Evolutionary conservation across 2,113 vertebrate species (phyloP), one percentile per base, ranked within the genome.

Genomic region (Podilymbus podiceps): DNA sequence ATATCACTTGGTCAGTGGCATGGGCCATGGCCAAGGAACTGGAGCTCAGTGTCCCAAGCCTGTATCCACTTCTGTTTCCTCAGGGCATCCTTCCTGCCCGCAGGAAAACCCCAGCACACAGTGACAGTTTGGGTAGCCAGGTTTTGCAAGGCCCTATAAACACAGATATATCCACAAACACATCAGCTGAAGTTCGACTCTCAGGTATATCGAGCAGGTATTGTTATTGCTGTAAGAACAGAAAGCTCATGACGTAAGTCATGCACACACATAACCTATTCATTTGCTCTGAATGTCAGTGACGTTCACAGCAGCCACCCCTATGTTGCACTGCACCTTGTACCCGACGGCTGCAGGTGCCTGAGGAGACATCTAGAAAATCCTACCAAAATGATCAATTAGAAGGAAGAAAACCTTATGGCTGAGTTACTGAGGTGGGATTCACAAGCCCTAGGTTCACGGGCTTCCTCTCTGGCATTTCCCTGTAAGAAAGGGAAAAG

Each of bases 171-270:
- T 0, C 23, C 75, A 8, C 52, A 44, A n/a, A 13, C 46, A 5
- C 33, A 8, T 1, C 40, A 21, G 2, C 42, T 23, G 9, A 6
- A 42, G 35, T 4, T 59, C 63, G 83, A 75, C 83, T 52, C 13
- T 5, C 52, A 21, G 52, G 2, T 19, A 15, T 1, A 4, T 27
- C 2, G 5, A 6, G 35, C 0, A 6, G 3, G 9, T 5, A 0
- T 2, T 3, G 15, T 0, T 49, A 21, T 1, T 30, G 63, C 38
- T 8, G 0, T 1, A 3, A 5, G 53, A 46, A 15, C 0, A 12
- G 33, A 30, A 33, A 53, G n/a, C 33, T 44, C 42, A 3, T 5
- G n/a, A 6, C 5, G 6, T 8, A 14, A 42, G 4, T 50, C 71
- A 31, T 35, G 2, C n/a, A 23, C 23, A 20, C 15, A 4, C 1